Percentiles rank a stretch among this genome's conserved stretches.
phyloP scores from a whole-genome alignment of 2,113 vertebrate genomes.

The Hoplias malabaricus region DNA sequence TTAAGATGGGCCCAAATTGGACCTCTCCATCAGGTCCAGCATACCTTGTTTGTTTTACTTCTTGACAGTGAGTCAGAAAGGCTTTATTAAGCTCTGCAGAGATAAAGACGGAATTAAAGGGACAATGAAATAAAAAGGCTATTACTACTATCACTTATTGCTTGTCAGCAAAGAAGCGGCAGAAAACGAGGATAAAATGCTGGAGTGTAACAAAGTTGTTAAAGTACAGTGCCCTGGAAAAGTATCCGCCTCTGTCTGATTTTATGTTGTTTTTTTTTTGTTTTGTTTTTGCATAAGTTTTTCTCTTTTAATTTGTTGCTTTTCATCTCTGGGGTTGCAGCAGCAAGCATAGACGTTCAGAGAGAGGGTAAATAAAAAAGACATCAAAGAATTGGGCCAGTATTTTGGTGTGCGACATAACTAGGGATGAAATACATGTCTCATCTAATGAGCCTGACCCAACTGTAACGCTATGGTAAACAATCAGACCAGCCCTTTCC shows the following conservation, averaged over 20 bases:
- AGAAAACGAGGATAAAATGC: slow-evolving; percentile 48
- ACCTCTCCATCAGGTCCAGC: slow-evolving; percentile 70
- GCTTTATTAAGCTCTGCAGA: slow-evolving; percentile 70
- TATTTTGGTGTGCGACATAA: neutral
- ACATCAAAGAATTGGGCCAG: neutral
- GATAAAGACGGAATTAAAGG: slow-evolving; percentile 73
- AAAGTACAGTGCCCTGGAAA: neutral
- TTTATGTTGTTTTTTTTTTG: neutral
- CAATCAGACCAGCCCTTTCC: neutral
- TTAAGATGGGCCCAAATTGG: slow-evolving; percentile 80
- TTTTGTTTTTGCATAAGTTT: neutral
- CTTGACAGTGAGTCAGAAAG: slow-evolving; percentile 68
- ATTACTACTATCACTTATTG: slow-evolving; percentile 49
- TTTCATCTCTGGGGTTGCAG: neutral
- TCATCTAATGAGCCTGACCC: neutral
- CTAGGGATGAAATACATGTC: neutral
- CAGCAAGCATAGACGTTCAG: neutral
- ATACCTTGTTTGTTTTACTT: slow-evolving; percentile 76
- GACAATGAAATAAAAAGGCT: slow-evolving; percentile 57
- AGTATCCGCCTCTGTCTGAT: neutral
- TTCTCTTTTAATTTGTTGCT: neutral
- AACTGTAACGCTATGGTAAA: neutral
- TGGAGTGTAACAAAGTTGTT: slow-evolving; percentile 35
- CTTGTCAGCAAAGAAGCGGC: slow-evolving; percentile 34
- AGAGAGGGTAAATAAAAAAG: neutral